These are phyloP conservation scores for Pristionchus exspectatus DNA, from an alignment of 2,888 invertebrate species.

Conservation along the genomic window DNA sequence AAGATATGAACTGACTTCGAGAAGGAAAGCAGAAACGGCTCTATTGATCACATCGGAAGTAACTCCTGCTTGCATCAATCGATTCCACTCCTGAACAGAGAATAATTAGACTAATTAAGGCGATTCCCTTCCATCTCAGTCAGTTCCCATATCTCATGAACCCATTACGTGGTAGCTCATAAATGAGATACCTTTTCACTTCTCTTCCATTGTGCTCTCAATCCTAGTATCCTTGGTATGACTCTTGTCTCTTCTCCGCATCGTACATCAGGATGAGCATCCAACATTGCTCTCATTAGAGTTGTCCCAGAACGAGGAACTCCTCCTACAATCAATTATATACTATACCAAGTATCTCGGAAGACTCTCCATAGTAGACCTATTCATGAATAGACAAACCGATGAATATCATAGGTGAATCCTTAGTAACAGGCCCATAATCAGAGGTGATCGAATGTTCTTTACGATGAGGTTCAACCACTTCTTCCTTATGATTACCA, in stretches of 20 bases:
- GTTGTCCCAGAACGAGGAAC: conserved; percentile 93
- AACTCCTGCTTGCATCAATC: conserved; percentile 94
- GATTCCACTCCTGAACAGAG: conserved; percentile 81
- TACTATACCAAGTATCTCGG: not conserved
- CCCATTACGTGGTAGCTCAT: not conserved
- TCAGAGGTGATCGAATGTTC: not conserved
- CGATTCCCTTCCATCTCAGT: not conserved
- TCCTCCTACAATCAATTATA: conserved; percentile 60
- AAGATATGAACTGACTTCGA: conserved; percentile 64
- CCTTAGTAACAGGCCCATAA: conserved; percentile 51
- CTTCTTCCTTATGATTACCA: not conserved
- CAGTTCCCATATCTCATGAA: not conserved
- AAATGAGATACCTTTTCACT: conserved; percentile 87
- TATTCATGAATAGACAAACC: conserved; percentile 52
- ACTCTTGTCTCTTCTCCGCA: conserved; percentile 85
- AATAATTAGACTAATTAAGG: not conserved
- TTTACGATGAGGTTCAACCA: not conserved
- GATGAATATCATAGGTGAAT: conserved; percentile 62
- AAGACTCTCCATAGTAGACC: too few species aligned
- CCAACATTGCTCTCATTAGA: conserved; percentile 96
- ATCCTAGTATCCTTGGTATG: conserved; percentile 93
- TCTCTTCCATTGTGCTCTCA: conserved; percentile 95
- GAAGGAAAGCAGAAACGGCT: conserved; percentile 95
- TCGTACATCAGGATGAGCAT: conserved; percentile 95
- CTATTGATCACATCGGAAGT: conserved; percentile 93